Percentiles rank a stretch among this genome's conserved stretches.
Evolutionary conservation across 2,113 vertebrate species (phyloP).

Genomic region (Siniperca knerii): DNA sequence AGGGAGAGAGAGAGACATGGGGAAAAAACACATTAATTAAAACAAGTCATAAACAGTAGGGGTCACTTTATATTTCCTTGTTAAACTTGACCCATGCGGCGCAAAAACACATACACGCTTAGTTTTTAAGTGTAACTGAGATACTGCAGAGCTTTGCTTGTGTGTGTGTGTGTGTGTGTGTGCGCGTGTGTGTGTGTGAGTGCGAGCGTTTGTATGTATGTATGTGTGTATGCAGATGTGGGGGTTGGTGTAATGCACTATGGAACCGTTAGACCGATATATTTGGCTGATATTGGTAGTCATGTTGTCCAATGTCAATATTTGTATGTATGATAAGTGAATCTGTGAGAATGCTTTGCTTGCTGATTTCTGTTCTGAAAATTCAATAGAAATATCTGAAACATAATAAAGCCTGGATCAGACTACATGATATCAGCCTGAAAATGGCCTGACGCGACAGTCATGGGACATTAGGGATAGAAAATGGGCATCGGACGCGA

Average conservation of each 20-base stretch:
- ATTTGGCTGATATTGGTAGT: neutral
- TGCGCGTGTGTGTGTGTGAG: neutral
- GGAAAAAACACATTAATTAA: conserved; percentile 58
- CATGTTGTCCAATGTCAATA: neutral
- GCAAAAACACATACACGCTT: conserved; percentile 48
- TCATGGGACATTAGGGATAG: neutral
- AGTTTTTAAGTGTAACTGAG: conserved; percentile 48
- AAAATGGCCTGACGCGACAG: neutral
- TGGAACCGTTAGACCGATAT: conserved; percentile 5
- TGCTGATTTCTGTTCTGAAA: neutral
- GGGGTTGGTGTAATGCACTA: neutral
- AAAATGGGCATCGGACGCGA: too few relatives aligned
- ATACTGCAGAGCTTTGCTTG: conserved; percentile 13
- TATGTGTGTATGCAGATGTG: neutral
- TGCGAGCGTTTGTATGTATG: too few relatives aligned
- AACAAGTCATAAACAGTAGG: conserved; percentile 64
- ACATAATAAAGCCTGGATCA: neutral
- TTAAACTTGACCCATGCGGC: conserved; percentile 64
- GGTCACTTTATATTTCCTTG: conserved; percentile 66
- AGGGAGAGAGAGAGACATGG: conserved; percentile 4
- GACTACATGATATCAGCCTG: neutral
- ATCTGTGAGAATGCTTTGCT: neutral
- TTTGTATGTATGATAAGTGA: too few relatives aligned
- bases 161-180: conserved; percentile 18
- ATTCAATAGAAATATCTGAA: neutral